These are phyloP conservation scores for Babyrousa celebensis DNA, from an alignment of 2,797 vertebrate genomes.

Conservation along the genomic window DNA sequence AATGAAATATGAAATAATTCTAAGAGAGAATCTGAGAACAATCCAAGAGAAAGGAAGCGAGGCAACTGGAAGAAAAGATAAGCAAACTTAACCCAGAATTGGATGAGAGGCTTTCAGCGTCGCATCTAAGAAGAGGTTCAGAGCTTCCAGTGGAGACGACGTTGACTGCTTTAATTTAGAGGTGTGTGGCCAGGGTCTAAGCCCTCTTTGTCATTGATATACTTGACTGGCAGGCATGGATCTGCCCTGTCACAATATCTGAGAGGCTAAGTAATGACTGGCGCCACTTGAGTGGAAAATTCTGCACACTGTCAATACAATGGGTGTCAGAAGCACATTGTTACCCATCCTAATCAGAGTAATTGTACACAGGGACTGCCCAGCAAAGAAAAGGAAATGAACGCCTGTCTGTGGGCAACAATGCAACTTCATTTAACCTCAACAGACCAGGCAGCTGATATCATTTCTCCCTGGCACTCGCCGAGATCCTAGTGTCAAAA, in stretches of 20 bases:
- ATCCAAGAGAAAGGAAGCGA: not conserved
- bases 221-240: slow-evolving; percentile 95
- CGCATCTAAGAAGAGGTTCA: slow-evolving; percentile 92
- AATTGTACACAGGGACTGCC: slow-evolving; percentile 91
- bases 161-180: slow-evolving; percentile 95
- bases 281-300: slow-evolving; percentile 92
- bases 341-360: slow-evolving; percentile 94
- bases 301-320: slow-evolving; percentile 90
- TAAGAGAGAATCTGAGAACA: slow-evolving; percentile 58
- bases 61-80: accelerated
- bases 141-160: slow-evolving; percentile 91
- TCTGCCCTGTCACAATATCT: slow-evolving; percentile 94
- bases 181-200: slow-evolving; percentile 90
- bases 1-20: slow-evolving; percentile 25
- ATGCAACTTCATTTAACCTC: slow-evolving; percentile 95
- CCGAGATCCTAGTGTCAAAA: slow-evolving; percentile 94
- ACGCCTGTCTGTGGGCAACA: slow-evolving; percentile 90
- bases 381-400: slow-evolving; percentile 92
- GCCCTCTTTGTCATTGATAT: slow-evolving; percentile 94
- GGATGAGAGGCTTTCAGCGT: slow-evolving; percentile 89
- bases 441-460: slow-evolving; percentile 93
- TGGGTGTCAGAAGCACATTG: slow-evolving; percentile 91
- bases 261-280: slow-evolving; percentile 93
- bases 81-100: not conserved
- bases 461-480: slow-evolving; percentile 93